phyloP scores from a whole-genome alignment of 2,113 vertebrate species.

The Prionailurus viverrinus region DNA sequence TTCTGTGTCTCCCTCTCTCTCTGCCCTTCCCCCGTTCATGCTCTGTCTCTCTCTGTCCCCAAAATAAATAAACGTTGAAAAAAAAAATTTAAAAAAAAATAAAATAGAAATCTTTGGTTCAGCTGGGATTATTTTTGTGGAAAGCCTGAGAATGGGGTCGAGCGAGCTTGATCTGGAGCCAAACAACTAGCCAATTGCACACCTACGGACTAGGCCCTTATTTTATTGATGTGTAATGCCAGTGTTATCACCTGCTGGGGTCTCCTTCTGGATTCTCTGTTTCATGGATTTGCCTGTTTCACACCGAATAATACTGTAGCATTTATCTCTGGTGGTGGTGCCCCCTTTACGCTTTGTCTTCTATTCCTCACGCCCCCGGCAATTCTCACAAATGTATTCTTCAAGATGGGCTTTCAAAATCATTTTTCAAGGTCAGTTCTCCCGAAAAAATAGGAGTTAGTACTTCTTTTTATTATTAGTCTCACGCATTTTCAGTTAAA shows the following conservation, averaged over 20 bases:
- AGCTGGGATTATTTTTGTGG: background rate
- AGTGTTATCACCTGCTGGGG: background rate
- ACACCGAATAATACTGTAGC: background rate
- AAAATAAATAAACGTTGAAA: too few relatives aligned
- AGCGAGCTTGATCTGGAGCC: background rate
- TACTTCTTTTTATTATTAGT: constrained; percentile 1
- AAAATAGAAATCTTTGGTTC: background rate
- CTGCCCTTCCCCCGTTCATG: too few relatives aligned
- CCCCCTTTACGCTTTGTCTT: background rate
- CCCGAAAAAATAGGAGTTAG: background rate
- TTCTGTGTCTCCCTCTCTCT: too few relatives aligned
- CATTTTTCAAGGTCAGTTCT: constrained; percentile 52
- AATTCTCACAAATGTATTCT: constrained; percentile 9
- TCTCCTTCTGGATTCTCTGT: background rate
- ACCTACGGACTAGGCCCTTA: background rate
- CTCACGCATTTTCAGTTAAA: background rate
- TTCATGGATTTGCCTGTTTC: background rate
- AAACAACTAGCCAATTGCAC: background rate
- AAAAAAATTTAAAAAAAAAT: background rate
- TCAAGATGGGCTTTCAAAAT: background rate
- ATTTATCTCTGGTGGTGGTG: background rate
- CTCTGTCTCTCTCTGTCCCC: too few relatives aligned
- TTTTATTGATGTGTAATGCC: background rate
- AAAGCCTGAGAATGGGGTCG: background rate
- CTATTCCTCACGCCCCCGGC: background rate